These are phyloP conservation scores for Drosophila tani DNA, from an alignment of 1,140 invertebrate genomes.

Conservation along the genomic window DNA sequence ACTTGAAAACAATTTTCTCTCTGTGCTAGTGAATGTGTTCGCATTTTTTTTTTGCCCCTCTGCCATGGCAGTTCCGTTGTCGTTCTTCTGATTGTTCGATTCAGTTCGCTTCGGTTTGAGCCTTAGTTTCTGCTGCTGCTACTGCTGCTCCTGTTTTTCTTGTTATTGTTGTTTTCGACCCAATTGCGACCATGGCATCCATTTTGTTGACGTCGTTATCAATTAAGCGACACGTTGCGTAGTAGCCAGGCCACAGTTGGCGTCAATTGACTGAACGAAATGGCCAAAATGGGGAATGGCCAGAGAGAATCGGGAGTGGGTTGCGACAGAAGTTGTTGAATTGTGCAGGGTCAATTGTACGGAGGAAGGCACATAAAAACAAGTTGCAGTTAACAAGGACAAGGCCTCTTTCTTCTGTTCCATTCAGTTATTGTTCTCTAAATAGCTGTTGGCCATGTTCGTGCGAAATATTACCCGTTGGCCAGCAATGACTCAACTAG, in stretches of 20 bases:
- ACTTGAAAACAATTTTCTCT: constrained; percentile 75
- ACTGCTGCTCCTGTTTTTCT: constrained; percentile 18
- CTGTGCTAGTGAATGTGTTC: constrained; percentile 9
- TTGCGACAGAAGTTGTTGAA: constrained; percentile 20
- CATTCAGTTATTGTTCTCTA: constrained; percentile 55
- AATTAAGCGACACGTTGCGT: constrained; percentile 78
- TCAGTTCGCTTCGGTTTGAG: constrained; percentile 28
- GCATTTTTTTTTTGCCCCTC: constrained; percentile 26
- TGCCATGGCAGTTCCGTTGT: constrained; percentile 29
- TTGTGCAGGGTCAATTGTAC: constrained; percentile 47
- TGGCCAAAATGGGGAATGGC: constrained; percentile 48
- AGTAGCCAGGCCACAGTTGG: constrained; percentile 71
- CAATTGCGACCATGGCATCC: constrained; percentile 67
- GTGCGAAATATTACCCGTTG: constrained; percentile 34
- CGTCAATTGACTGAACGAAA: constrained; percentile 68
- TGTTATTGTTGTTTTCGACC: constrained; percentile 50
- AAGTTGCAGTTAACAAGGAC: constrained; percentile 55
- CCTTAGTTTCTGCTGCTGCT: constrained; percentile 17
- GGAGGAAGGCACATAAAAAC: constrained; percentile 54
- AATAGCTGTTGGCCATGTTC: constrained; percentile 43
- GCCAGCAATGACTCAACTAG: constrained; percentile 25
- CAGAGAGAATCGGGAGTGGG: background rate
- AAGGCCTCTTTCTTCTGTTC: constrained; percentile 24
- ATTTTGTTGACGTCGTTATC: constrained; percentile 81
- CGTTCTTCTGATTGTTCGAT: constrained; percentile 45